Evolutionary conservation across 2,797 vertebrate species (phyloP).

Genomic region (Dendrocincla tyrannina): DNA sequence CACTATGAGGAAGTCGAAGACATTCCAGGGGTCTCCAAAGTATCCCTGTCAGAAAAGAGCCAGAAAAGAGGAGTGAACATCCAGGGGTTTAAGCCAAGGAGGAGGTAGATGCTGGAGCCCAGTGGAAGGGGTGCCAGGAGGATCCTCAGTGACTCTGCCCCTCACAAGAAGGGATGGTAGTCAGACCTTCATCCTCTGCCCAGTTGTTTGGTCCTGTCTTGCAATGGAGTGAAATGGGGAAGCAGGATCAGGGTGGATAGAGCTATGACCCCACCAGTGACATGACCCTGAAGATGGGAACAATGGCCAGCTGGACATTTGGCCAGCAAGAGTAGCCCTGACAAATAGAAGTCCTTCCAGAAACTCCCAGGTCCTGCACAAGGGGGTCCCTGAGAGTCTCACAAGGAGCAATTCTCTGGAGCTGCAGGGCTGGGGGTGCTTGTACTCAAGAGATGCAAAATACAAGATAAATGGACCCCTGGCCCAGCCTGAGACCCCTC

Average conservation of each 20-base stretch:
- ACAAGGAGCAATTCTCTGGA: background rate
- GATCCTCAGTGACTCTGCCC: background rate
- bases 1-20: slow-evolving; percentile 98
- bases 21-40: slow-evolving; percentile 98
- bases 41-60: slow-evolving; percentile 83
- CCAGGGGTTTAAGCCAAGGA: background rate
- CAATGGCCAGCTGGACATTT: background rate
- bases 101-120: background rate
- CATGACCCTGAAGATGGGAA: background rate
- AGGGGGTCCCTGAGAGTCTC: background rate
- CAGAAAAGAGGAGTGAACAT: background rate
- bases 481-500: background rate
- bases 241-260: background rate
- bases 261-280: background rate
- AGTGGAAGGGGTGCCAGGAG: background rate
- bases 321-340: background rate
- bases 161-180: background rate
- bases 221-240: background rate
- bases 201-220: background rate
- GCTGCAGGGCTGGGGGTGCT: background rate
- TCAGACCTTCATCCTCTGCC: background rate
- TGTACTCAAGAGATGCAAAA: background rate
- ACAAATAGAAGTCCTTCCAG: background rate
- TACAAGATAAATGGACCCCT: background rate
- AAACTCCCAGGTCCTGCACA: background rate